Base-by-base conservation (phyloP, 1,140 invertebrate species). In the Drosophila sp. region DNA sequence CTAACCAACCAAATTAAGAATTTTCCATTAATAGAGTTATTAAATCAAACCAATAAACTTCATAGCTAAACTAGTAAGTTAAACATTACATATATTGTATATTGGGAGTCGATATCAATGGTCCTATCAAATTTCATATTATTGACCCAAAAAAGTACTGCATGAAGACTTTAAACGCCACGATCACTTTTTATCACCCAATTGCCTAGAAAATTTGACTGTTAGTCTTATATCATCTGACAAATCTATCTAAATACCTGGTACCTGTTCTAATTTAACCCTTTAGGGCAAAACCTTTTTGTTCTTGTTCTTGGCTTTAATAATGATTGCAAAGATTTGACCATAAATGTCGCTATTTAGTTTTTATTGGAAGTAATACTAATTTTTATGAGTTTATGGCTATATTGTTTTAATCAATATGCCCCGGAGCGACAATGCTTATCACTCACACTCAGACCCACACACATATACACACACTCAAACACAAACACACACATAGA, bases 281-380 rank as follows among this genome's bases (percentile, higher is more conserved):
- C 3, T 3, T 7, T 61, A 41, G 30, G 17, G 29, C 23, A 63
- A 44, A 32, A 32, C 33, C 40, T 35, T 29, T 27, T 44, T 54
- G 17, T 17, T 66, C 30, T 8, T 38, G 33, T 38, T 54, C 57
- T 68, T 69, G 41, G 73, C 55, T 74, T 84, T 71, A 89, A 89
- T 87, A 90, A 83, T 70, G 76, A 82, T 83, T 90, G 83, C 89
- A 90, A 90, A 90, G 87, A 90, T 90, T 90, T 90, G 79, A 82
- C 78, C 77, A 73, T 90, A 90, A 90, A 90, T 90, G 87, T 90
- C 87, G 87, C 87, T 90, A 90, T 90, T 90, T 90, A 87, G 83
- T 81, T 90, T 90, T 90, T 90, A 90, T 90, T 90, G 87, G 87
- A 90, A 90, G 87, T 90, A 80, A 90, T 87, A 90, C 81, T 89